A percentile compares a stretch with the other conserved stretches of the same genome.
phyloP scores from a whole-genome alignment of 2,888 invertebrate species.

The Balanococcus diminutus region DNA sequence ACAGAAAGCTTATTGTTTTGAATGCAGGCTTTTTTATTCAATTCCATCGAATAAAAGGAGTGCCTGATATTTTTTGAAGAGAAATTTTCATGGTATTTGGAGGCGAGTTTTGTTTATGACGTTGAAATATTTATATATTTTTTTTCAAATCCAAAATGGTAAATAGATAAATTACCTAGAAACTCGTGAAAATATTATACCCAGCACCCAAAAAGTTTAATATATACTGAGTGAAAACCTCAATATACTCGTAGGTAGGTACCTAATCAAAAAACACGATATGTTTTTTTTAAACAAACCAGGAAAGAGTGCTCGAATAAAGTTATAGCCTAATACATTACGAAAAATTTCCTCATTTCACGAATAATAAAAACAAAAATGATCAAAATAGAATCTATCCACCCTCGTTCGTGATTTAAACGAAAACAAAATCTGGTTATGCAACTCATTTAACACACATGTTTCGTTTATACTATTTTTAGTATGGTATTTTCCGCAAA shows the following conservation, averaged over 20 bases:
- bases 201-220: too few relatives aligned
- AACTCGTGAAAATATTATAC: not conserved
- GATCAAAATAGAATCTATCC: not conserved
- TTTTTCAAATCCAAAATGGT: not conserved
- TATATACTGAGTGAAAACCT: too few relatives aligned
- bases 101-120: not conserved
- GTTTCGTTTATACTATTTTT: not conserved
- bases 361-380: slow-evolving; percentile 5
- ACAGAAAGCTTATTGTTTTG: not conserved
- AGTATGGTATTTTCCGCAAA: not conserved
- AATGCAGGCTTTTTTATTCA: not conserved
- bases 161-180: not conserved
- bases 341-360: not conserved
- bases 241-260: too few relatives aligned
- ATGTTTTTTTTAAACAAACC: not conserved
- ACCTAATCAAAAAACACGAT: not conserved
- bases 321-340: not conserved
- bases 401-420: not conserved
- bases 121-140: not conserved
- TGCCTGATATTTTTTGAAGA: not conserved
- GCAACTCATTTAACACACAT: slow-evolving; percentile 9
- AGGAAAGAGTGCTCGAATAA: not conserved
- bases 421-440: not conserved
- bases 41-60: not conserved
- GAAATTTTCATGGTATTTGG: not conserved